A percentile compares a stretch with the other conserved stretches of the same genome.
phyloP scores from a whole-genome alignment of 92 coral and sea anemone species.

The Scolanthus callimorphus region DNA sequence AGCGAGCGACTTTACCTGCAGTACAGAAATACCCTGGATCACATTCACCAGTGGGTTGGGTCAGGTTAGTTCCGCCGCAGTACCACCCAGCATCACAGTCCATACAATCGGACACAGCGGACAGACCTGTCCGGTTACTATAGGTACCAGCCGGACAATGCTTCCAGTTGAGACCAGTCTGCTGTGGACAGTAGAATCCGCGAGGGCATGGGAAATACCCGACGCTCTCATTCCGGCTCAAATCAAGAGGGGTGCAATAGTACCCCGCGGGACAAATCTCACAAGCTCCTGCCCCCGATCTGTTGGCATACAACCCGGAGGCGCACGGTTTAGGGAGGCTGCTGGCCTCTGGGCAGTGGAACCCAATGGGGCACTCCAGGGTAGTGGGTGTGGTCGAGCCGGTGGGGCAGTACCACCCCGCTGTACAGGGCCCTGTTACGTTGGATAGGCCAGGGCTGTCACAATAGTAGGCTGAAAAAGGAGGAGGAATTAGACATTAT shows the following conservation, averaged over 20 bases:
- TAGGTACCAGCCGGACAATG: slow-evolving; percentile 94
- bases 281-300: slow-evolving; percentile 63
- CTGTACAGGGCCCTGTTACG: slow-evolving; percentile 75
- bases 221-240: slow-evolving; percentile 63
- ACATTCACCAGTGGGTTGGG: slow-evolving; percentile 73
- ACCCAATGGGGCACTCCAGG: slow-evolving; percentile 78
- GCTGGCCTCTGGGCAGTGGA: slow-evolving; percentile 92
- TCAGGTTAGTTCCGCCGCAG: slow-evolving; percentile 86
- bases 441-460: slow-evolving; percentile 55
- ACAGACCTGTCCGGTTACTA: slow-evolving; percentile 79
- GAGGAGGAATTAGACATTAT: too few relatives aligned
- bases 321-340: slow-evolving; percentile 82
- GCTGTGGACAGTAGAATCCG: slow-evolving; percentile 86
- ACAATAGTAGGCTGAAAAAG: too few relatives aligned
- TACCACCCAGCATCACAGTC: slow-evolving; percentile 94
- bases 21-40: slow-evolving; percentile 89
- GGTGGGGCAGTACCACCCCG: slow-evolving; percentile 86
- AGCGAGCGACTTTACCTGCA: slow-evolving; percentile 81
- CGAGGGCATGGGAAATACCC: slow-evolving; percentile 72
- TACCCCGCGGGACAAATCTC: slow-evolving; percentile 67
- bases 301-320: slow-evolving; percentile 83
- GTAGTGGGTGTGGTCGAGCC: slow-evolving; percentile 57
- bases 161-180: slow-evolving; percentile 85
- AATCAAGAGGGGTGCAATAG: slow-evolving; percentile 82
- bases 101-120: slow-evolving; percentile 61